phyloP scores from a whole-genome alignment of 2,888 invertebrate genomes.

The Drosophila infuscata region DNA sequence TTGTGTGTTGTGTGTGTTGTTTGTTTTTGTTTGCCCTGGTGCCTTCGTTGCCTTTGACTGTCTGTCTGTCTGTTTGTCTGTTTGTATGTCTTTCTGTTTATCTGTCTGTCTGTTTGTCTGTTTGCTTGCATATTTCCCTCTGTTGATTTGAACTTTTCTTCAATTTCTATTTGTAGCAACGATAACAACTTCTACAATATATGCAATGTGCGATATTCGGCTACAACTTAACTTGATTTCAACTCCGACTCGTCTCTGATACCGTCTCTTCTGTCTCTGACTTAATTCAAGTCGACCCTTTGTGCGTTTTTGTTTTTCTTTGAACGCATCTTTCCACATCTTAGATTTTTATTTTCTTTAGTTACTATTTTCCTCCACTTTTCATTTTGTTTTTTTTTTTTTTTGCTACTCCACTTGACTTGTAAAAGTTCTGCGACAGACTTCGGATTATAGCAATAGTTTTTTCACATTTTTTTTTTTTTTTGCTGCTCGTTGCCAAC shows the following conservation, averaged over 20 bases:
- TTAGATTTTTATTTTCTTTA: slow-evolving; percentile 22
- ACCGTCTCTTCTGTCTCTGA: neutral
- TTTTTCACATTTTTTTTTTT: slow-evolving; percentile 12
- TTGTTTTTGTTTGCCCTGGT: slow-evolving; percentile 33
- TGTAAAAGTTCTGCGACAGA: slow-evolving; percentile 34
- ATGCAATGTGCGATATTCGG: slow-evolving; percentile 66
- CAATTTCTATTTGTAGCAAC: slow-evolving; percentile 72
- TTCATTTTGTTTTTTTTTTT: neutral
- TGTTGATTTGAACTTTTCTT: slow-evolving; percentile 71
- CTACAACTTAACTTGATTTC: slow-evolving; percentile 27
- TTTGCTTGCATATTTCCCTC: slow-evolving; percentile 59
- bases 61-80: slow-evolving; percentile 34
- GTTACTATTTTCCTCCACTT: neutral
- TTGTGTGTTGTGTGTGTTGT: slow-evolving; percentile 2
- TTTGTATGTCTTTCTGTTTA: slow-evolving; percentile 46
- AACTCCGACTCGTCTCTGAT: neutral
- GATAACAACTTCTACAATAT: slow-evolving; percentile 60
- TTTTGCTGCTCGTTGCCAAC: neutral
- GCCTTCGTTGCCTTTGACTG: slow-evolving; percentile 18
- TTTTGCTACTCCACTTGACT: slow-evolving; percentile 14
- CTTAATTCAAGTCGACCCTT: slow-evolving; percentile 22
- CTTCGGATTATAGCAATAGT: slow-evolving; percentile 35
- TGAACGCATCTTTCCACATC: slow-evolving; percentile 33
- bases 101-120: slow-evolving; percentile 42
- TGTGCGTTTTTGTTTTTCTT: slow-evolving; percentile 33